phyloP scores from a whole-genome alignment of 2,113 vertebrate species.

The Pterocles burchelli region DNA sequence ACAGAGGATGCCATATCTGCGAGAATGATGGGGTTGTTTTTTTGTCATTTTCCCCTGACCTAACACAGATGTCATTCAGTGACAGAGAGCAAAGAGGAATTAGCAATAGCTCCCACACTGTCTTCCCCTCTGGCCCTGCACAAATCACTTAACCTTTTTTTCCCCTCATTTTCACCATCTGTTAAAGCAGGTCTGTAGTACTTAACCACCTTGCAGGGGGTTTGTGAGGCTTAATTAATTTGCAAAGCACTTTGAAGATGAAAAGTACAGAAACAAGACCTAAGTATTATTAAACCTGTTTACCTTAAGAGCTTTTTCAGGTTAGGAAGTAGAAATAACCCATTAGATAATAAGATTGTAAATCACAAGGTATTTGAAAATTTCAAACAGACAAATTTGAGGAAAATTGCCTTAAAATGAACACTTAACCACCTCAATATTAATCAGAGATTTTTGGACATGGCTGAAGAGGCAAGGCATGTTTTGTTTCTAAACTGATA shows the following conservation, averaged over 20 bases:
- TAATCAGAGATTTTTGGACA: not conserved
- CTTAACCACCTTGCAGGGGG: conserved; percentile 22
- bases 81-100: not conserved
- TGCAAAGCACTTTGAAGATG: conserved; percentile 47
- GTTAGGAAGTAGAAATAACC: conserved; percentile 19
- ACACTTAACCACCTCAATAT: not conserved
- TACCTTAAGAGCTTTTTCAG: conserved; percentile 33
- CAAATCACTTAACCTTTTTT: conserved; percentile 35
- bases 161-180: conserved; percentile 23
- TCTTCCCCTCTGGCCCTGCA: not conserved
- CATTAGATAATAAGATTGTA: not conserved
- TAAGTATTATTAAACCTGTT: conserved; percentile 48
- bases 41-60: not conserved
- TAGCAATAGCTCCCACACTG: not conserved
- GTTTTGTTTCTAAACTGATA: not conserved
- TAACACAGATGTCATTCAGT: not conserved
- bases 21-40: not conserved
- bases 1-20: not conserved
- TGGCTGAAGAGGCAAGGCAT: not conserved
- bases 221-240: conserved; percentile 52
- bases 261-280: conserved; percentile 26
- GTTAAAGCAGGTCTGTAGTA: conserved; percentile 1
- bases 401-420: conserved; percentile 4
- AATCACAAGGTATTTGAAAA: not conserved
- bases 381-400: not conserved